phyloP scores from a whole-genome alignment of 2,113 vertebrate species.

The Bolborhynchus lineola region DNA sequence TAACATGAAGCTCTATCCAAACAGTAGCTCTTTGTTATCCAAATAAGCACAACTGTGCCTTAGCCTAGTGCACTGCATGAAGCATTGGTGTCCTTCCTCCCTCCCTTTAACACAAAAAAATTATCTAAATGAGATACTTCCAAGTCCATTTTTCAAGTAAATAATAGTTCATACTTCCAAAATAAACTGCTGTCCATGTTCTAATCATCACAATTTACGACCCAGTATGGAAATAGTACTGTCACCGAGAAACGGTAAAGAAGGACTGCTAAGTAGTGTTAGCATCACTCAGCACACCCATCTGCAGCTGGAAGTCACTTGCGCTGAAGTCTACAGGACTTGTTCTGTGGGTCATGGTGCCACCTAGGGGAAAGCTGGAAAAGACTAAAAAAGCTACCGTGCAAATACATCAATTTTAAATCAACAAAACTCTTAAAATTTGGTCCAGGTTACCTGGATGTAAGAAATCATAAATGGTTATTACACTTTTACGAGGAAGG shows the following conservation, averaged over 20 bases:
- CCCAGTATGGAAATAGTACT: not conserved
- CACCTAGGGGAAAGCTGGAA: slow-evolving; percentile 49
- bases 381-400: not conserved
- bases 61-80: not conserved
- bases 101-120: not conserved
- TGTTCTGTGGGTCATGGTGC: slow-evolving; percentile 1
- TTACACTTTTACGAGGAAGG: not conserved
- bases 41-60: not conserved
- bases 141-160: not conserved
- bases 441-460: not conserved
- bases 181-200: not conserved
- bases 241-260: rapidly evolving
- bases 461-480: not conserved
- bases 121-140: not conserved
- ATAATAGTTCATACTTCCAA: not conserved
- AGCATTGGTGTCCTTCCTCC: not conserved
- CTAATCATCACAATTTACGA: not conserved
- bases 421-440: not conserved
- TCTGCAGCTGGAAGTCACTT: not conserved
- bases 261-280: not conserved
- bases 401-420: not conserved
- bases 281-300: not conserved
- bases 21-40: not conserved
- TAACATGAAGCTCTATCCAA: not conserved
- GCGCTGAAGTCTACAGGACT: not conserved